phyloP scores from a whole-genome alignment of 2,113 vertebrate genomes.

The Plotosus lineatus region DNA sequence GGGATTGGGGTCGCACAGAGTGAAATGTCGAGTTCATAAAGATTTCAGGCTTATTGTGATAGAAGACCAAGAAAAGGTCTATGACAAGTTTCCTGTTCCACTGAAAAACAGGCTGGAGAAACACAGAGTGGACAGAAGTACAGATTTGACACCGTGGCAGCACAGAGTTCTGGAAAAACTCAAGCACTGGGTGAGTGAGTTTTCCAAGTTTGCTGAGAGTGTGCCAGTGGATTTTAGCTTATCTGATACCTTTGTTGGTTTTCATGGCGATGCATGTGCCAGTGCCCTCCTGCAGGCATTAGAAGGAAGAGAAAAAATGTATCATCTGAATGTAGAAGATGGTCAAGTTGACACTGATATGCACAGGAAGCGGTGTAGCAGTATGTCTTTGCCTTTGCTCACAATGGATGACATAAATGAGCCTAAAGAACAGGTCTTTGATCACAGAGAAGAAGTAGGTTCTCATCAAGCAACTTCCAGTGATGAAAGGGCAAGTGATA shows the following conservation, averaged over 20 bases:
- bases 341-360: not conserved
- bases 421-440: slow-evolving; percentile 5
- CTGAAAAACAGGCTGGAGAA: slow-evolving; percentile 80
- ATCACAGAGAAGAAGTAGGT: not conserved
- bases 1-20: slow-evolving; percentile 77
- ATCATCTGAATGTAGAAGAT: not conserved
- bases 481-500: not conserved
- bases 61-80: slow-evolving; percentile 78
- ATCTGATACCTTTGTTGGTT: slow-evolving; percentile 72
- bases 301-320: slow-evolving; percentile 49
- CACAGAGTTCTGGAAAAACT: slow-evolving; percentile 64
- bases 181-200: slow-evolving; percentile 64
- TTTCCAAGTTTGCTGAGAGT: slow-evolving; percentile 41
- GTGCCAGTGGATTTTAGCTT: slow-evolving; percentile 55
- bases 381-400: not conserved
- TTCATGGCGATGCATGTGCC: slow-evolving; percentile 73
- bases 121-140: slow-evolving; percentile 74
- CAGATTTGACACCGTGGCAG: slow-evolving; percentile 70
- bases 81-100: slow-evolving; percentile 73
- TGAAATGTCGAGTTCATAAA: slow-evolving; percentile 75
- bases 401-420: slow-evolving; percentile 10
- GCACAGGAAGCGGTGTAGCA: not conserved
- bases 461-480: not conserved
- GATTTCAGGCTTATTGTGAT: slow-evolving; percentile 75
- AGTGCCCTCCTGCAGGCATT: slow-evolving; percentile 72